Conservation (phyloP, 2,113 vertebrate genomes). For the Ammodytes marinus region DNA sequence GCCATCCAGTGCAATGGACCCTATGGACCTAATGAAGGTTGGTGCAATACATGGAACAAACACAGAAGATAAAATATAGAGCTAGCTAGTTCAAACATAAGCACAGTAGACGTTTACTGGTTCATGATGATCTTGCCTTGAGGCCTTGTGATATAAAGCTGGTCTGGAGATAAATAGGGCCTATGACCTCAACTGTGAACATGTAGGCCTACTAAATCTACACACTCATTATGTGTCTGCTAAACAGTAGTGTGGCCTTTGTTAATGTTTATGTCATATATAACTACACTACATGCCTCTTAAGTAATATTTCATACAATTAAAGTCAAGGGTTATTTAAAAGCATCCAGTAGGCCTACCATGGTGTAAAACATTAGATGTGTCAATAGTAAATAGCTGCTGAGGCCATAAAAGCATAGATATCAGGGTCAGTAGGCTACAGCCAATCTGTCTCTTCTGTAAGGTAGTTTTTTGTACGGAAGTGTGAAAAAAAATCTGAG, state of each 20-base stretch:
- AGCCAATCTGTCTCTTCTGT: not conserved
- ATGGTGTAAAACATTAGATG: not conserved
- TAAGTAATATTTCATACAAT: not conserved
- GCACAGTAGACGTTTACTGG: not conserved
- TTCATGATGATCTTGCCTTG: not conserved
- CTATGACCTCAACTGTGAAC: not conserved
- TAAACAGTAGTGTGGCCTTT: not conserved
- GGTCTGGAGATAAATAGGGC: no score
- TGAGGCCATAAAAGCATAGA: no score
- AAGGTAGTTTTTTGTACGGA: not conserved
- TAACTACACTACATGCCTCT: not conserved
- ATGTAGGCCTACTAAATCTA: not conserved
- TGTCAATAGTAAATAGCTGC: not conserved
- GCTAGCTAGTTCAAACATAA: not conserved
- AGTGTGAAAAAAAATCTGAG: conserved; percentile 7
- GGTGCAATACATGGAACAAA: not conserved
- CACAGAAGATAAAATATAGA: not conserved
- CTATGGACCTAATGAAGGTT: no score
- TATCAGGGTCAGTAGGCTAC: not conserved
- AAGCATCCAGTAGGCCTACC: not conserved
- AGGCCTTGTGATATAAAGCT: not conserved
- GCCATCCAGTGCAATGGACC: no score
- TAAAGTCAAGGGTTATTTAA: not conserved
- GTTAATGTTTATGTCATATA: not conserved
- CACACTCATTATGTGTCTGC: not conserved